Evolutionary conservation across 2,797 vertebrate genomes (phyloP), one percentile per base, ranked within the genome.

Genomic region (Enteromius viviparus): DNA sequence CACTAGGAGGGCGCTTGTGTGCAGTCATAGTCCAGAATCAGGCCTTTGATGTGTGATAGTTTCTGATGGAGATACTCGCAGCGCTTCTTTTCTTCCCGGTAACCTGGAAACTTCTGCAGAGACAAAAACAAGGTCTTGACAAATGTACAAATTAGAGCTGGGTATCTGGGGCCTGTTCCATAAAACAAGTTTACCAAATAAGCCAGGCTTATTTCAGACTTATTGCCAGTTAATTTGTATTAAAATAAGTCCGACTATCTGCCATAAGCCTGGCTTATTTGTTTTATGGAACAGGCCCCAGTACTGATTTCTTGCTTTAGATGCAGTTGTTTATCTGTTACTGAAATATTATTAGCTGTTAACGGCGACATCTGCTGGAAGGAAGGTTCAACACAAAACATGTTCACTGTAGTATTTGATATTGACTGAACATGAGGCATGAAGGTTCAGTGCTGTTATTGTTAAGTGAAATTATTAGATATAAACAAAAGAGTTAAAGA

Each of bases 21-120:
- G 80, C 88, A 93, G 91, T 98, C 96, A 77, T 95, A 97, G 87
- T 96, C 94, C 84, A 95, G 88, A 88, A 97, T 96, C 89, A 95
- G 93, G 83, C 89, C 89, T 94, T 97, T 97, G 92, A 96, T 97
- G 92, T 96, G 96, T 1, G 96, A 95, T 83, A 97, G 89, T 93
- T 98, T 97, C 89, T 94, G 93, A 84, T 96, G 95, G 81, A 97
- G 94, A 89, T 96, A 96, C 87, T 97, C 94, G 76, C 96, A 97
- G 45, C 91, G 92, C 65, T 90, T 92, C 90, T 97, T 97, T 88
- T 98, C 96, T 92, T 97, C 95, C 87, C 92, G 94, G 86, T 95
- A 96, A 29, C 93, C 93, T 60, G 96, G 96, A 77, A 96, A 95
- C 85, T 92, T 95, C 96, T 96, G 81, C 8, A 89, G 9, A 1